Base-by-base conservation (phyloP, 2,113 vertebrate species). In the Cryptomyrus ogoouensis region DNA sequence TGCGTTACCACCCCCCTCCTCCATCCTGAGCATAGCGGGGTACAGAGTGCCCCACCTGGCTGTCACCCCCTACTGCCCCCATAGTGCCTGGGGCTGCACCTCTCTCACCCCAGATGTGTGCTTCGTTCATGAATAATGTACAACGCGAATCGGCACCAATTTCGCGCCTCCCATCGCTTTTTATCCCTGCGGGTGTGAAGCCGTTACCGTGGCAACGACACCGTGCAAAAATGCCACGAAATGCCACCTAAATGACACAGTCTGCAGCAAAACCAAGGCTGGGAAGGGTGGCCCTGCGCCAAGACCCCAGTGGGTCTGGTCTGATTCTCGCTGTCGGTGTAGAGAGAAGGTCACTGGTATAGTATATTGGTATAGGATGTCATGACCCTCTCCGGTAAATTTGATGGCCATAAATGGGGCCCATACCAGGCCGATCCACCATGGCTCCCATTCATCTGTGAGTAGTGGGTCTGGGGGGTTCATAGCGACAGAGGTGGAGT, bases 131-230 rank as follows among this genome's bases (percentile, higher is more conserved):
- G 91, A 92, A 93, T 91, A 91, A 92, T 88, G 91, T 83, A 93
- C 80, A 10, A 4, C 19, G 62, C 88, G 88, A 83, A 88, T 84
- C 83, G 44, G 46, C 52, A 39, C 49, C 50, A 35, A 90, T 90
- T 83, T 49, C 58, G 13, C 52, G 21, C 74, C 35, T 86, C 58
- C 70, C 39, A 83, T 88, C 44, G 44, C 84, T 13, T 85, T 88
- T 90, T 90, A 88, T 42, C 39, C 70, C 50, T 89, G 91, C 88
- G 88, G 27, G 90, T 91, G 58, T 91, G 89, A 24, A 35, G 12
- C 58, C 87, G 92, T 95, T 93, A 89, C 94, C 92, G 93, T 88
- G 92, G 94, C 91, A 94, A 94, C 94, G 35, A 88, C 80, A 49
- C 91, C 89, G 85, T 88, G 89, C 91, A 88, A 74, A 95, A 94